phyloP scores from a whole-genome alignment of 1,140 invertebrate genomes.

The Drosophila yakuba region DNA sequence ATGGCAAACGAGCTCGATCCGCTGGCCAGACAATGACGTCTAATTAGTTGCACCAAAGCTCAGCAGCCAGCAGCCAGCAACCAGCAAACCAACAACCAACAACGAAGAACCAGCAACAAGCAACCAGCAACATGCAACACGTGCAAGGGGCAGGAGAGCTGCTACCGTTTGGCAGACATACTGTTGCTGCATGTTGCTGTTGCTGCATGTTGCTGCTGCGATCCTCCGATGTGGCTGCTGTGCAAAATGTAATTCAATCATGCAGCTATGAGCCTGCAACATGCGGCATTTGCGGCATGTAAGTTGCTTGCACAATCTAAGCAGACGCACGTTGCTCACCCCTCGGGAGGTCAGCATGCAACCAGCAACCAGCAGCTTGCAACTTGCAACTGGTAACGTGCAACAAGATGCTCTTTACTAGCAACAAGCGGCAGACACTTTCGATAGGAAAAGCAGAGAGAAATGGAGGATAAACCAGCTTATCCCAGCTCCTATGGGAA shows the following conservation, averaged over 20 bases:
- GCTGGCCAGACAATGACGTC: constrained; percentile 75
- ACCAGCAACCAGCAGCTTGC: constrained; percentile 1
- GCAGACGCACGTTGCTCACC: constrained; percentile 79
- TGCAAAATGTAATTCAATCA: constrained; percentile 83
- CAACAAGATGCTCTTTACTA: constrained; percentile 1
- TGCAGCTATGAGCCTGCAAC: constrained; percentile 60
- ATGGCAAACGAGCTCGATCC: constrained; percentile 53
- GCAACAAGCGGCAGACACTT: constrained; percentile 29
- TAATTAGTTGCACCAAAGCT: constrained; percentile 68
- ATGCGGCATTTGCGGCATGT: constrained; percentile 47
- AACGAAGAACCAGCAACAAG: constrained; percentile 35
- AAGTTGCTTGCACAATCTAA: constrained; percentile 68
- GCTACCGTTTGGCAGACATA: constrained; percentile 65
- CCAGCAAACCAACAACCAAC: constrained; percentile 14
- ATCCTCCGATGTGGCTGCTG: constrained; percentile 41
- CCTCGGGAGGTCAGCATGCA: constrained; percentile 72
- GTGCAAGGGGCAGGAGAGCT: constrained; percentile 55
- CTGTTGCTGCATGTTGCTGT: constrained; percentile 58
- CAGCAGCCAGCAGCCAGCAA: constrained; percentile 1
- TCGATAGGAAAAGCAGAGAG: constrained; percentile 1
- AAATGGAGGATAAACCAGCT: constrained; percentile 21
- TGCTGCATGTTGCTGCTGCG: constrained; percentile 46
- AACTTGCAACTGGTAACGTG: constrained; percentile 24
- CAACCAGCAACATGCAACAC: constrained; percentile 52
- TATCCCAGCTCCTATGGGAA: constrained; percentile 11